These are phyloP conservation scores for Drosophila suboccidentalis DNA, from an alignment of 2,888 invertebrate genomes.

Conservation along the genomic window DNA sequence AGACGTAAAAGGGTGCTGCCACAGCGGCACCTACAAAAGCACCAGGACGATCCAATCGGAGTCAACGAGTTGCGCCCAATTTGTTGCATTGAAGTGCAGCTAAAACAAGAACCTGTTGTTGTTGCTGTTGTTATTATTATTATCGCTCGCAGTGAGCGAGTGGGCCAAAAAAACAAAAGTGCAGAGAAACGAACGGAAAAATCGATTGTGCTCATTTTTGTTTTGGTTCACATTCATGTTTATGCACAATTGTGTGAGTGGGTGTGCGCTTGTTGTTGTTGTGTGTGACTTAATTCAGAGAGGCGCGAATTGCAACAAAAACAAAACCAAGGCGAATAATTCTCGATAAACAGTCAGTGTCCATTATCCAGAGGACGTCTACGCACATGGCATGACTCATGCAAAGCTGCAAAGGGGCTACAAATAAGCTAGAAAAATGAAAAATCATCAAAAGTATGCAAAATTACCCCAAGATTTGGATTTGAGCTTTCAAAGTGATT, in stretches of 20 bases:
- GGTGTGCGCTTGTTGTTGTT: conserved; percentile 13
- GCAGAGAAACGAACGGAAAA: conserved; percentile 64
- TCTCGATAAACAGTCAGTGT: conserved; percentile 52
- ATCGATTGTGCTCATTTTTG: conserved; percentile 83
- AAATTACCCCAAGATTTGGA: conserved; percentile 85
- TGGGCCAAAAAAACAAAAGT: conserved; percentile 25
- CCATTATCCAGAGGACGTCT: conserved; percentile 23
- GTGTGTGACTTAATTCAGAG: conserved; percentile 17
- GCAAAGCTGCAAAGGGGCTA: conserved; percentile 27
- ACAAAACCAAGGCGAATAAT: conserved; percentile 50
- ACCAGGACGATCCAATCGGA: conserved; percentile 35
- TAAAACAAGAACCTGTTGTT: conserved; percentile 67
- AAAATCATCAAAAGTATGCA: conserved; percentile 85
- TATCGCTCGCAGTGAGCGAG: conserved; percentile 21
- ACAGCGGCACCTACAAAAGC: conserved; percentile 18
- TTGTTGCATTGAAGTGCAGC: conserved; percentile 44
- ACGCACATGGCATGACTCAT: conserved; percentile 68
- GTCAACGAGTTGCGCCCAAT: conserved; percentile 49
- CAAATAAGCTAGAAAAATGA: conserved; percentile 75
- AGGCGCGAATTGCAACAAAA: conserved; percentile 46
- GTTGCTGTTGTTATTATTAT: conserved; percentile 59
- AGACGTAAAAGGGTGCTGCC: conserved; percentile 28
- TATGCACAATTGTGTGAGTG: conserved; percentile 24
- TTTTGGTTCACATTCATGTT: conserved; percentile 64
- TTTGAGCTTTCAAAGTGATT: conserved; percentile 84